phyloP scores from a whole-genome alignment of 1,140 invertebrate genomes.

The Neocloeon triangulifer region DNA sequence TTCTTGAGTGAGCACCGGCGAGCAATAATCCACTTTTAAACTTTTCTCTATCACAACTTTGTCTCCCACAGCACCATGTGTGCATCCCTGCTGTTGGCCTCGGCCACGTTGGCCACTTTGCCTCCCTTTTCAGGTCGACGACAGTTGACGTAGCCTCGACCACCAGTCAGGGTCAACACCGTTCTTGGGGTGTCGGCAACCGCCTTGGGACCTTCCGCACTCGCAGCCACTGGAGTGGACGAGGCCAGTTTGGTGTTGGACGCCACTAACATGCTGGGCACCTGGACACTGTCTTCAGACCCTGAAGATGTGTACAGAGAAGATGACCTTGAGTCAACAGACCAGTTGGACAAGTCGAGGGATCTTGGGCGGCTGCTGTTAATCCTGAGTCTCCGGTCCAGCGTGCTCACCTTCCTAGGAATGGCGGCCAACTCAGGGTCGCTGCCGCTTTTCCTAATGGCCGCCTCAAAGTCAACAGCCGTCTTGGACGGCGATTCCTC shows the following conservation, averaged over 20 bases:
- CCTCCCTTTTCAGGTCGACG: slow-evolving; percentile 31
- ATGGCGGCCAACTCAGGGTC: slow-evolving; percentile 63
- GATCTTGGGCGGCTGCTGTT: slow-evolving; percentile 56
- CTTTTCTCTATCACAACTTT: slow-evolving; percentile 67
- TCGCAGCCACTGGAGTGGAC: background rate
- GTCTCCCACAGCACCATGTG: slow-evolving; percentile 79
- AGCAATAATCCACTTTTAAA: too few relatives aligned
- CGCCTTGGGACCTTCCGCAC: slow-evolving; percentile 13
- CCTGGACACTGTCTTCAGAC: slow-evolving; percentile 53
- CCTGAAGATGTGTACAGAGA: slow-evolving; percentile 58
- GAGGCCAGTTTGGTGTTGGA: background rate
- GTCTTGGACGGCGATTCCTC: too few relatives aligned
- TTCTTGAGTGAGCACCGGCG: too few relatives aligned
- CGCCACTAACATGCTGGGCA: too few relatives aligned
- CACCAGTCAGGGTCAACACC: slow-evolving; percentile 65
- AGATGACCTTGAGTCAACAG: slow-evolving; percentile 62
- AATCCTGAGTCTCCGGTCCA: slow-evolving; percentile 54
- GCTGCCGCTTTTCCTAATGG: too few relatives aligned
- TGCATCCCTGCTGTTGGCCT: slow-evolving; percentile 51
- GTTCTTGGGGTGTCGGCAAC: slow-evolving; percentile 37
- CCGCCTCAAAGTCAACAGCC: too few relatives aligned
- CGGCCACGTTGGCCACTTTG: slow-evolving; percentile 18
- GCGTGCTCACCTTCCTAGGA: slow-evolving; percentile 41
- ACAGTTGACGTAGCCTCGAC: slow-evolving; percentile 68
- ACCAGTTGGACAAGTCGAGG: slow-evolving; percentile 67